Evolutionary conservation across 2,797 vertebrate genomes (phyloP), one percentile per base, ranked within the genome.

Genomic region (Molothrus aeneus): DNA sequence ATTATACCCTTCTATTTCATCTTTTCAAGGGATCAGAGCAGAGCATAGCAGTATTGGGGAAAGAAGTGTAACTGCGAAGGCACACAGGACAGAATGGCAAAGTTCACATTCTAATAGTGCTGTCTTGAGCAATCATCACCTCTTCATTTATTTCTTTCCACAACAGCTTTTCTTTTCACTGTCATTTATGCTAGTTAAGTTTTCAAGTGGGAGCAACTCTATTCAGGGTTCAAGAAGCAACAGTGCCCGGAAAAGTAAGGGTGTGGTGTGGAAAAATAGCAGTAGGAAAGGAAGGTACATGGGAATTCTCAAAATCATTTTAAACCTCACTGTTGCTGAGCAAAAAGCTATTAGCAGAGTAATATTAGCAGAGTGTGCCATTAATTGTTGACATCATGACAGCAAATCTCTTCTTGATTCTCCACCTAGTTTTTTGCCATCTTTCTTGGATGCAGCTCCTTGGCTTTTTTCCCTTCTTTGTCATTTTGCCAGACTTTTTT

Each of bases 21-120:
- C 25, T 84, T 90, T 73, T 20, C 48, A 68, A 40, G 31, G 13
- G 11, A 43, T n/a, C 61, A 25, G 51, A 90, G 43, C 4, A 61
- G 28, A 59, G 4, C 5, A 1, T 2, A 70, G 20, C 0, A 3
- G 9, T 25, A 4, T 3, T 0, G 1, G 64, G 1, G 48, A 51
- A 34, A 16, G 2, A 24, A 15, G 5, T 16, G 24, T 53, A 45
- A 20, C 36, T 86, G 28, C 13, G 17, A 63, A 56, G 47, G 14
- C 2, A 5, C 26, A 16, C 6, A 9, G 31, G 47, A 61, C 31
- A 47, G 50, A 68, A 54, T 31, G 47, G 14, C 42, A 29, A 78
- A 64, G 20, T 53, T 83, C 14, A 24, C 20, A 31, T 71, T 77
- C n/a, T 51, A 45, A 6, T 32, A 7, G 6, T 45, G 19, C 5